These are phyloP conservation scores for Aleiodes testaceus DNA, from an alignment of 2,888 invertebrate species.

Conservation along the genomic window DNA sequence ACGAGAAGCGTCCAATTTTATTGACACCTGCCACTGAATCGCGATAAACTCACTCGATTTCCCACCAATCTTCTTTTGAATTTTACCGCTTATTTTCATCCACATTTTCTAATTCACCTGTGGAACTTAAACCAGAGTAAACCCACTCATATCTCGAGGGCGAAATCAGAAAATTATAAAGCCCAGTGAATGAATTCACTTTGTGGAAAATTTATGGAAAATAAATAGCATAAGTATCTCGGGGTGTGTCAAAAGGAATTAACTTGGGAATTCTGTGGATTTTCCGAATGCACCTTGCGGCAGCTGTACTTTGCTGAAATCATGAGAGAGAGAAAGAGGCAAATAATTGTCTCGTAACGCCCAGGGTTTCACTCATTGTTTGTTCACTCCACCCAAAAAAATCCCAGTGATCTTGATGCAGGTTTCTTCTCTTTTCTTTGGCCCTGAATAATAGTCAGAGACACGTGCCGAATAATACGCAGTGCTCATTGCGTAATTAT, in stretches of 20 bases:
- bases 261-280: slow-evolving; percentile 15
- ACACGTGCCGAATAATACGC: no score
- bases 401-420: background rate
- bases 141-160: slow-evolving; percentile 3
- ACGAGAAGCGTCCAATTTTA: slow-evolving; percentile 42
- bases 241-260: slow-evolving; percentile 17
- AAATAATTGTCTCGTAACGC: slow-evolving; percentile 16
- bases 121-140: no score
- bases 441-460: no score
- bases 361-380: slow-evolving; percentile 10
- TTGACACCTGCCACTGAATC: slow-evolving; percentile 46
- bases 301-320: slow-evolving; percentile 26
- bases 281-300: slow-evolving; percentile 36
- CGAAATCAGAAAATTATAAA: slow-evolving; percentile 15
- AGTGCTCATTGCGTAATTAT: no score
- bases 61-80: slow-evolving; percentile 5
- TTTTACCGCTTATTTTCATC: slow-evolving; percentile 5
- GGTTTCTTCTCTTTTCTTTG: no score
- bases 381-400: slow-evolving; percentile 18
- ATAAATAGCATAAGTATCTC: slow-evolving; percentile 3
- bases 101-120: background rate
- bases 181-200: background rate
- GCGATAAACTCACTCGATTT: slow-evolving; percentile 43
- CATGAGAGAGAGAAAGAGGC: background rate
- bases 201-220: background rate